Percentiles rank a stretch among this genome's conserved stretches.
Conservation (phyloP, 2,888 invertebrate genomes). For the Erebia epiphron region DNA sequence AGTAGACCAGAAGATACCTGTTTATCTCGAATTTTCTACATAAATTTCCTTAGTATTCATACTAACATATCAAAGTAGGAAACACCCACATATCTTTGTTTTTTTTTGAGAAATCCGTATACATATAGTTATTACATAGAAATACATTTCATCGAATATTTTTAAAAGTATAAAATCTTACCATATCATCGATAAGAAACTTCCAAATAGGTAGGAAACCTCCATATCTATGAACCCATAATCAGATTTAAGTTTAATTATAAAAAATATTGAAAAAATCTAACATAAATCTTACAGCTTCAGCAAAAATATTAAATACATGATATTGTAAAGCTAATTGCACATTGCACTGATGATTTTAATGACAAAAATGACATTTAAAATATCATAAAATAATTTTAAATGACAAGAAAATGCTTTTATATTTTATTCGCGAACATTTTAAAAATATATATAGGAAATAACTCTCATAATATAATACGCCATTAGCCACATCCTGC, state of each 20-base stretch:
- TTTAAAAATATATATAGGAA: not conserved
- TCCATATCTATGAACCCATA: too few relatives aligned
- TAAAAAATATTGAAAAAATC: too few relatives aligned
- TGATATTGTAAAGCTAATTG: not conserved
- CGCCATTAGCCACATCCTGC: conserved; percentile 11
- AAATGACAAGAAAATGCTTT: not conserved
- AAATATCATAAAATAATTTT: not conserved
- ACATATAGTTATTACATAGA: not conserved
- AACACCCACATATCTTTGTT: conserved; percentile 13
- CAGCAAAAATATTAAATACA: too few relatives aligned
- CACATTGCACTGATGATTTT: not conserved
- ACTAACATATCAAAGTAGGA: conserved; percentile 9
- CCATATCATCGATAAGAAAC: too few relatives aligned
- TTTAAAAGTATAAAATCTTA: too few relatives aligned
- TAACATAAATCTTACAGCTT: too few relatives aligned
- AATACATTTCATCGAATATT: too few relatives aligned
- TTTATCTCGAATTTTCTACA: not conserved
- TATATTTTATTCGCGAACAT: not conserved
- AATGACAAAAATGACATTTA: not conserved
- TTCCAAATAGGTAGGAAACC: too few relatives aligned
- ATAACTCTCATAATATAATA: not conserved
- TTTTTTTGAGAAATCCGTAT: not conserved
- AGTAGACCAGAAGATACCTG: conserved; percentile 50
- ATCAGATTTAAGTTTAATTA: too few relatives aligned
- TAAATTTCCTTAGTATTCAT: not conserved